Evolutionary conservation across 2,113 vertebrate genomes (phyloP).

Genomic region (Propithecus coquereli): DNA sequence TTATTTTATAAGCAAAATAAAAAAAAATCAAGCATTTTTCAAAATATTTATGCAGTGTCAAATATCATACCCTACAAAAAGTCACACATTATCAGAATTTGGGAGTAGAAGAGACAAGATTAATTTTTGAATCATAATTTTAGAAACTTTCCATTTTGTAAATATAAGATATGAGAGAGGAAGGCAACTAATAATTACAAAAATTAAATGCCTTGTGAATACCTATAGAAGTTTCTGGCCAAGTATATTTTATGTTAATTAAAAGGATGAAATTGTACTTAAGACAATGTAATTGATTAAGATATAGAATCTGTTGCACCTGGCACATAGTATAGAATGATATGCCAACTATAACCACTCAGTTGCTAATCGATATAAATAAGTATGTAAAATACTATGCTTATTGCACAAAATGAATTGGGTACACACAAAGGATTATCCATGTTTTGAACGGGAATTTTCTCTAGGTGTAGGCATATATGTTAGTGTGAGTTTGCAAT

Average conservation of each 20-base stretch:
- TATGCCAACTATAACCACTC: not conserved
- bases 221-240: not conserved
- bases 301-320: not conserved
- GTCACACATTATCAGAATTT: not conserved
- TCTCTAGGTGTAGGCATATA: not conserved
- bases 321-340: not conserved
- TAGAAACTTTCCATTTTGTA: not conserved
- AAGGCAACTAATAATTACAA: not conserved
- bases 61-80: not conserved
- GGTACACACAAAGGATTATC: not conserved
- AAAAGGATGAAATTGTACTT: not conserved
- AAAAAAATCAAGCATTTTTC: not conserved
- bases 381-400: too few relatives aligned
- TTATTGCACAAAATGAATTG: too few relatives aligned
- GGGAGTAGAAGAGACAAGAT: not conserved
- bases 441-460: not conserved
- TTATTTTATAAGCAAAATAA: not conserved
- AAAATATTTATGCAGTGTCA: accelerated
- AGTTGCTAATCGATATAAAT: not conserved
- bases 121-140: not conserved
- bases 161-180: not conserved
- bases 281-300: not conserved
- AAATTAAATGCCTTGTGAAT: not conserved
- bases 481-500: not conserved
- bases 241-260: not conserved